These are phyloP conservation scores for Scortum barcoo DNA, from an alignment of 2,113 vertebrate genomes.

Conservation along the genomic window DNA sequence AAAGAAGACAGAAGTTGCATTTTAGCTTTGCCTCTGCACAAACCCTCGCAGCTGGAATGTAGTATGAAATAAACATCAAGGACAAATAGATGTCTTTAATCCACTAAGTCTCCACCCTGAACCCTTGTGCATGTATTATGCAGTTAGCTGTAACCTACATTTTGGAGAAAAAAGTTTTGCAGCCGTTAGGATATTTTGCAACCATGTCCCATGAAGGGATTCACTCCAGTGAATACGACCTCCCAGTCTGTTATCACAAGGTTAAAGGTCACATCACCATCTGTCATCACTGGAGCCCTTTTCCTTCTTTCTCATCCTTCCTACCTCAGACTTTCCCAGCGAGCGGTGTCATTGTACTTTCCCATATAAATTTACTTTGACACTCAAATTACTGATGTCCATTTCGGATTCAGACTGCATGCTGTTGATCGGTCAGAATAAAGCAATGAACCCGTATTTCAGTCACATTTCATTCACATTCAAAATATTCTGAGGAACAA, in stretches of 20 bases:
- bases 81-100: conserved; percentile 59
- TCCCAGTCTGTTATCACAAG: conserved; percentile 50
- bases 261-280: conserved; percentile 68
- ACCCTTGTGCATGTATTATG: conserved; percentile 48
- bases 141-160: conserved; percentile 49
- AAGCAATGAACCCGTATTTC: background rate
- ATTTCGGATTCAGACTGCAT: background rate
- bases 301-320: conserved; percentile 43
- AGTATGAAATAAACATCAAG: conserved; percentile 60
- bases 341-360: conserved; percentile 18
- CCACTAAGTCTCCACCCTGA: conserved; percentile 45
- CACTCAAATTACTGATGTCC: background rate
- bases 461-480: background rate
- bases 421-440: background rate
- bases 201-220: conserved; percentile 27
- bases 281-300: conserved; percentile 59
- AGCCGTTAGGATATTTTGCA: conserved; percentile 38
- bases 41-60: conserved; percentile 25
- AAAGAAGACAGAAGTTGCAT: conserved; percentile 35
- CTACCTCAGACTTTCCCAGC: conserved; percentile 49
- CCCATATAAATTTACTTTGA: conserved; percentile 2
- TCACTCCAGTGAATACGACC: conserved; percentile 44
- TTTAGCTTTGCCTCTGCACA: conserved; percentile 41
- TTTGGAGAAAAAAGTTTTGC: conserved; percentile 31
- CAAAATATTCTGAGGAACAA: background rate